Evolutionary conservation across 2,888 invertebrate species (phyloP).

Genomic region (Aquatica leii): DNA sequence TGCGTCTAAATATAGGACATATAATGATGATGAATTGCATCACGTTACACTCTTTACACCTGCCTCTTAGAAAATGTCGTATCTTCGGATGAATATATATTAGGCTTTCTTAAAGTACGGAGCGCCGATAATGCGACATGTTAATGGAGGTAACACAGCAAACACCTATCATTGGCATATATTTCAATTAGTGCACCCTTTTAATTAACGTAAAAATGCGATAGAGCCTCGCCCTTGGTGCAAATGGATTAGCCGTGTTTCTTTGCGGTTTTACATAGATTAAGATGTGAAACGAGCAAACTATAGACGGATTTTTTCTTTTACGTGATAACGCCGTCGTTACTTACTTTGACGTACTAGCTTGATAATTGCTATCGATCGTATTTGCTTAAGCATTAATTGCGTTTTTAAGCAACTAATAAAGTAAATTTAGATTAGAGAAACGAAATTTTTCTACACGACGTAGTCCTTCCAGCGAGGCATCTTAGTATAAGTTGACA

Average conservation of each 20-base stretch:
- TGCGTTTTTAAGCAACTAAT: no score
- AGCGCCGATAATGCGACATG: conserved; percentile 43
- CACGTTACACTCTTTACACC: conserved; percentile 37
- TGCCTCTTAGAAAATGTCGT: conserved; percentile 25
- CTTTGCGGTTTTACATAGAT: conserved; percentile 47
- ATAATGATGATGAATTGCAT: conserved; percentile 44
- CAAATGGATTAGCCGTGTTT: conserved; percentile 52
- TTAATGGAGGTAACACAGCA: conserved; percentile 42
- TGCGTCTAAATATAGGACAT: conserved; percentile 34
- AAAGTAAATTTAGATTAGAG: no score
- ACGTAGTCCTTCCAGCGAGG: no score
- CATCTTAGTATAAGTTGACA: no score
- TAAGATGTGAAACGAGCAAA: conserved; percentile 38
- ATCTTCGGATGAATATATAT: conserved; percentile 8
- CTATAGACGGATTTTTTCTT: background rate
- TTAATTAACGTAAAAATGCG: conserved; percentile 51
- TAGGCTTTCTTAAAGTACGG: conserved; percentile 22
- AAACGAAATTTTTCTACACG: no score
- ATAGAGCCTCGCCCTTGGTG: conserved; percentile 46
- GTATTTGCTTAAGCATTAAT: background rate
- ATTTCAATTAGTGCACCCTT: conserved; percentile 53
- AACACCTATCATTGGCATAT: conserved; percentile 51
- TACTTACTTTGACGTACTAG: conserved; percentile 3
- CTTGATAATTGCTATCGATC: background rate
- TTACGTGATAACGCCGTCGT: background rate